A percentile compares a stretch with the other conserved stretches of the same genome.
Evolutionary conservation across 2,113 vertebrate species (phyloP).

Genomic region (Istiophorus platypterus): DNA sequence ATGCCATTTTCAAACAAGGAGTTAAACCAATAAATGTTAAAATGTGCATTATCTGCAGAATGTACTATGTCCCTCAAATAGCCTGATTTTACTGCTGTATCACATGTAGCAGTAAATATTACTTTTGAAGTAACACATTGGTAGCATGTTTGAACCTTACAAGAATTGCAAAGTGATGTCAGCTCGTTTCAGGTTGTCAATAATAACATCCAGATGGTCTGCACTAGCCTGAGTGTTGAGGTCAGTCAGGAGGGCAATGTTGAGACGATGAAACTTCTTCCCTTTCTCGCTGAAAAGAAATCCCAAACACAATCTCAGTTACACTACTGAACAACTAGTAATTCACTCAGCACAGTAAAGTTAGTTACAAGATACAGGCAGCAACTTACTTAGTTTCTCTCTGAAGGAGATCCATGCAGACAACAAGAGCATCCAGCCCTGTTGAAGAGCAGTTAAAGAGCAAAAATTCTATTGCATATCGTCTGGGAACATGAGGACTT

Average conservation of each 20-base stretch:
- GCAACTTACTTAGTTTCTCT: constrained; percentile 79
- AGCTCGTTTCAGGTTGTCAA: constrained; percentile 88
- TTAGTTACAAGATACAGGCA: background rate
- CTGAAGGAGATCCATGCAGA: constrained; percentile 96
- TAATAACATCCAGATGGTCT: constrained; percentile 91
- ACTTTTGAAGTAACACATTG: background rate
- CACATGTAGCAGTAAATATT: background rate
- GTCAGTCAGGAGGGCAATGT: constrained; percentile 92
- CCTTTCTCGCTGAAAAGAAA: constrained; percentile 88
- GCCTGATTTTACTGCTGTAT: background rate
- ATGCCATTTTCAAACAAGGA: background rate
- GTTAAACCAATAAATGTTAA: background rate
- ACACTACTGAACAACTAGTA: background rate
- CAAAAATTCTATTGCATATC: background rate
- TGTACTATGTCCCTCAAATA: background rate
- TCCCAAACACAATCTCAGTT: background rate
- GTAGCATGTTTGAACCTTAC: constrained; percentile 82
- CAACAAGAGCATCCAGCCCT: constrained; percentile 96
- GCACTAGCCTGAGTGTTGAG: constrained; percentile 87
- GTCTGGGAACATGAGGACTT: background rate
- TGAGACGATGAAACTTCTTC: constrained; percentile 90
- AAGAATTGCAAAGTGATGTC: constrained; percentile 93
- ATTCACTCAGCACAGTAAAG: background rate
- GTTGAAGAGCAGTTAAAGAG: constrained; percentile 71
- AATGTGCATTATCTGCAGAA: background rate